A percentile compares a stretch with the other conserved stretches of the same genome.
These are phyloP conservation scores for Salvelinus alpinus DNA, from an alignment of 2,113 vertebrate genomes.

Conservation along the genomic window DNA sequence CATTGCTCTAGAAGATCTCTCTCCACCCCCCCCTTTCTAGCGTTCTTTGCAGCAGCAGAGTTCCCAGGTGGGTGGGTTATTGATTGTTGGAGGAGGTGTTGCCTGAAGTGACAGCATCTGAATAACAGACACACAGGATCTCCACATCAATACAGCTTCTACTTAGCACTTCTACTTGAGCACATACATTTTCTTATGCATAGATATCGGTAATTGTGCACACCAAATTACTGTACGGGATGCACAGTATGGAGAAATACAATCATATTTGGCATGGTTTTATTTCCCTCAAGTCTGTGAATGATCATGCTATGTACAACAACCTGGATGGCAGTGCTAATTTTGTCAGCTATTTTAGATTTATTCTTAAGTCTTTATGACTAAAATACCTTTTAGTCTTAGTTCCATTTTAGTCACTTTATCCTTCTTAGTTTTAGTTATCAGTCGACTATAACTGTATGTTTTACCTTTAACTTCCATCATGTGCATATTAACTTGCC, in stretches of 20 bases:
- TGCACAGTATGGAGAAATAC: background rate
- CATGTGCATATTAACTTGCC: no score
- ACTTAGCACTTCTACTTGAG: background rate
- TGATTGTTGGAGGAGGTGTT: conserved; percentile 11
- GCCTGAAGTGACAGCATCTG: conserved; percentile 12
- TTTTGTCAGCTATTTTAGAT: background rate
- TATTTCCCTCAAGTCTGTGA: background rate
- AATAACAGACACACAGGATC: conserved; percentile 2
- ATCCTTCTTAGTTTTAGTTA: no score
- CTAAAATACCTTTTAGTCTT: background rate
- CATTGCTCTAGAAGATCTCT: background rate
- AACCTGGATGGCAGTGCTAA: background rate
- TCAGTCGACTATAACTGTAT: no score
- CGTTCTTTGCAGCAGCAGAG: background rate
- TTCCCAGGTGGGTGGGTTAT: conserved; percentile 15
- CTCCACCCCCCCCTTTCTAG: background rate
- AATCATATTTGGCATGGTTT: no score
- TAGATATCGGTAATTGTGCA: background rate
- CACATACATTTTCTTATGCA: background rate
- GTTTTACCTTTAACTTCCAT: no score
- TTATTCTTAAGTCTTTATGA: background rate
- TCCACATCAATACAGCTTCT: background rate
- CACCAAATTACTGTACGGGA: background rate
- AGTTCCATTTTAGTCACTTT: no score
- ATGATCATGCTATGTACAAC: background rate